Evolutionary conservation across 2,113 vertebrate genomes (phyloP).

Genomic region (Burhinus oedicnemus): DNA sequence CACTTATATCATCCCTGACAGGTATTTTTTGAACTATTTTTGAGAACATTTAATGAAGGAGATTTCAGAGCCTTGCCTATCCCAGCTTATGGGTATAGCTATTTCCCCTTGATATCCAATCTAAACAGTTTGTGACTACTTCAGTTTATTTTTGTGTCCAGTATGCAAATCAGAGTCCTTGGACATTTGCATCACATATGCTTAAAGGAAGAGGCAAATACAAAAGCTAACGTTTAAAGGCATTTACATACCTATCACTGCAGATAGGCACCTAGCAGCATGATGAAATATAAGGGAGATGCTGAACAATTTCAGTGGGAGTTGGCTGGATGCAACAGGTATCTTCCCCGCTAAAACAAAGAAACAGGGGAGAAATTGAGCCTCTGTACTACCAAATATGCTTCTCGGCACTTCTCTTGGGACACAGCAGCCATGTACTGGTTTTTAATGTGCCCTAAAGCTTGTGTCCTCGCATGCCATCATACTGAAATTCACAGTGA

Average conservation of each 20-base stretch:
- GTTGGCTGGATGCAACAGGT: background rate
- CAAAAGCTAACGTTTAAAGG: background rate
- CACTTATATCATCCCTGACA: background rate
- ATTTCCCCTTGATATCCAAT: background rate
- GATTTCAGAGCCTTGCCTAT: background rate
- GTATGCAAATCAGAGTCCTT: background rate
- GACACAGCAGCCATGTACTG: background rate
- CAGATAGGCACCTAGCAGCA: background rate
- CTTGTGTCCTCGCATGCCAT: background rate
- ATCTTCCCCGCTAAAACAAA: background rate
- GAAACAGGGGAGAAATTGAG: background rate
- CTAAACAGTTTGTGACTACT: background rate
- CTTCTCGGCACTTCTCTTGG: background rate
- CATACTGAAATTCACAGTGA: background rate
- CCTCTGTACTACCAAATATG: background rate
- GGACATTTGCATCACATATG: background rate
- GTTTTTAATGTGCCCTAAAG: background rate
- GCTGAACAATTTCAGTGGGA: background rate
- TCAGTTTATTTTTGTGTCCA: background rate
- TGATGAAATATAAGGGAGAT: background rate
- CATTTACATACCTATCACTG: background rate
- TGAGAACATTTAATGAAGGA: background rate
- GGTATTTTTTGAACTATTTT: background rate
- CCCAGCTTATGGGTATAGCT: background rate
- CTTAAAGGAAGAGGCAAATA: background rate